Evolutionary conservation across 2,888 invertebrate species (phyloP).

Genomic region (Ariolimax columbianus): DNA sequence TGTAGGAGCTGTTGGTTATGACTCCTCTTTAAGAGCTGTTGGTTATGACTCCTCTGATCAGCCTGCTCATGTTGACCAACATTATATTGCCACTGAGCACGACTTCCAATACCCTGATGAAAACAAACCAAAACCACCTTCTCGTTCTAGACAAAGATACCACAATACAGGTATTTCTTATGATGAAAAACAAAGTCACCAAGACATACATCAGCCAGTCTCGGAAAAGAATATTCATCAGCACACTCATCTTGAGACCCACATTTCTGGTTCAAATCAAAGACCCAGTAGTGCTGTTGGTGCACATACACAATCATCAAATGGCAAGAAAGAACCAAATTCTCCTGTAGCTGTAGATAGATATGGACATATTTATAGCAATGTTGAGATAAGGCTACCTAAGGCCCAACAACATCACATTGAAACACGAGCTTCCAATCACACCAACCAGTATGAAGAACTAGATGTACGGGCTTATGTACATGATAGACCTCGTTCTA

Average conservation of each 20-base stretch:
- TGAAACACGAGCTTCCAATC: neutral
- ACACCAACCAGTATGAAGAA: neutral
- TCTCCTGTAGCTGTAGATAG: neutral
- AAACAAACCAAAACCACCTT: neutral
- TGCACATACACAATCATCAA: neutral
- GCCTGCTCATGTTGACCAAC: neutral
- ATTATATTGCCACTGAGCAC: conserved; percentile 1
- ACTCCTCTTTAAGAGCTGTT: conserved; percentile 16
- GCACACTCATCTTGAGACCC: neutral
- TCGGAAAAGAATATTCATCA: neutral
- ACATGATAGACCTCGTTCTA: neutral
- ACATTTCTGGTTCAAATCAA: neutral
- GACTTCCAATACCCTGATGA: conserved; percentile 12
- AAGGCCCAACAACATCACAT: neutral
- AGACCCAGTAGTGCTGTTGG: neutral
- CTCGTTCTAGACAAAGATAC: neutral
- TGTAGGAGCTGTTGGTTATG: conserved; percentile 26
- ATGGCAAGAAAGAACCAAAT: neutral
- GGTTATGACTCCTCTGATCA: conserved; percentile 8
- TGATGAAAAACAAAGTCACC: neutral
- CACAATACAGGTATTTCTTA: neutral
- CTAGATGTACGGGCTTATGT: neutral
- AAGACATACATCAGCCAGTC: neutral
- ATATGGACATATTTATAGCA: conserved; percentile 47
- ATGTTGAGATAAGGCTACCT: conserved; percentile 23